Evolutionary conservation across 2,888 invertebrate genomes (phyloP).

Genomic region (Ctenicera cuprea): DNA sequence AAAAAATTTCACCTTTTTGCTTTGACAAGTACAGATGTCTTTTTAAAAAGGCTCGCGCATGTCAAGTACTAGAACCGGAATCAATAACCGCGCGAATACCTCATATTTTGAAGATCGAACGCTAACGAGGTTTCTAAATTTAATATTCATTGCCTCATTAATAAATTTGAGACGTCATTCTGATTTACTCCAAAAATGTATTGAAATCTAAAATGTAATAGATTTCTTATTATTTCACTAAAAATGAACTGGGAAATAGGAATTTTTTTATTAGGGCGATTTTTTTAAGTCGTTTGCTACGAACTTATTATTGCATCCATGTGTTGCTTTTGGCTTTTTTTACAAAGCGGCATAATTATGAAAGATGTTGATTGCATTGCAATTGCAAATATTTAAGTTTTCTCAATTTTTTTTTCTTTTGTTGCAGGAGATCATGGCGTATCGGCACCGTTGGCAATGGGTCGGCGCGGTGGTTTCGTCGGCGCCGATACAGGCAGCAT

Average conservation of each 20-base stretch:
- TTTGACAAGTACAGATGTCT: constrained; percentile 28
- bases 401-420: constrained; percentile 31
- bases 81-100: constrained; percentile 22
- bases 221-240: too few species aligned
- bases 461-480: constrained; percentile 81
- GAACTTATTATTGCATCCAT: too few species aligned
- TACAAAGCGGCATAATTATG: too few species aligned
- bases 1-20: constrained; percentile 5
- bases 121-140: background rate
- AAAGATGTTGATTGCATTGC: too few species aligned
- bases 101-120: background rate
- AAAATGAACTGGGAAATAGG: too few species aligned
- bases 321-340: too few species aligned
- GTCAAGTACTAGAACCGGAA: constrained; percentile 17
- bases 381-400: too few species aligned
- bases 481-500: constrained; percentile 76
- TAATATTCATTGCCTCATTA: constrained; percentile 2
- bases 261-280: too few species aligned
- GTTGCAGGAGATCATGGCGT: constrained; percentile 79
- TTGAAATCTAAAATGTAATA: too few species aligned
- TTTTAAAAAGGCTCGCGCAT: constrained; percentile 36
- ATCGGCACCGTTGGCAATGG: constrained; percentile 85
- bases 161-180: background rate
- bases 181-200: background rate
- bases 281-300: too few species aligned